Conservation (phyloP, 2,113 vertebrate species). For the Ifrita kowaldi region DNA sequence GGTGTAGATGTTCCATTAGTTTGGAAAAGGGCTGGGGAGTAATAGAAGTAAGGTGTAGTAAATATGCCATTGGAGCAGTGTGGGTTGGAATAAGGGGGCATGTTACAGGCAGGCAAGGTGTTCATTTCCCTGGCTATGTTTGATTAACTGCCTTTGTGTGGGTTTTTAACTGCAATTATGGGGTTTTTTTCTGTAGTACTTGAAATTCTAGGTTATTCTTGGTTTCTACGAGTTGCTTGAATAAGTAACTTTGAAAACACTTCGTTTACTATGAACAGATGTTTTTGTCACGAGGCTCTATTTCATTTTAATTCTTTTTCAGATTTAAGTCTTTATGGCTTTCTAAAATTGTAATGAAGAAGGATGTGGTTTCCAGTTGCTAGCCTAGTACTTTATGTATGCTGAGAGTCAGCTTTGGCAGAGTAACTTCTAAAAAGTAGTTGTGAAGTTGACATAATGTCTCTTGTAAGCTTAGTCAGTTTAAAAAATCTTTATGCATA, state of each 20-base stretch:
- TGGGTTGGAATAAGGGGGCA: not conserved
- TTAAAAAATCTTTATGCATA: not conserved
- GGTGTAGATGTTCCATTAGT: not conserved
- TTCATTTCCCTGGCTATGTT: not conserved
- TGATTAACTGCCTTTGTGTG: not conserved
- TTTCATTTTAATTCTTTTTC: not conserved
- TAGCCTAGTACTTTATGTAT: not conserved
- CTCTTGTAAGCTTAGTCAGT: not conserved
- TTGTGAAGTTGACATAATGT: not conserved
- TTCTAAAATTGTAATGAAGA: not conserved
- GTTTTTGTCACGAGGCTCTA: not conserved
- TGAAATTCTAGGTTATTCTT: not conserved
- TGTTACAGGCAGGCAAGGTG: not conserved
- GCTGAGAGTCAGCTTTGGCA: not conserved
- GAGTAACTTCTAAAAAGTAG: not conserved
- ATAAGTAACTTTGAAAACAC: not conserved
- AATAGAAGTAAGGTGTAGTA: not conserved
- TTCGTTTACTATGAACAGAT: not conserved
- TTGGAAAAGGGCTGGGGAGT: not conserved
- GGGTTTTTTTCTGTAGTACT: not conserved
- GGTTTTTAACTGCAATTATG: not conserved
- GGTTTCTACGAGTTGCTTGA: not conserved
- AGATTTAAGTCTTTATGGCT: not conserved
- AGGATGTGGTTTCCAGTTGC: not conserved
- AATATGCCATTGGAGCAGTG: not conserved